phyloP scores from a whole-genome alignment of 2,888 invertebrate species.

The Mythimna pallens region DNA sequence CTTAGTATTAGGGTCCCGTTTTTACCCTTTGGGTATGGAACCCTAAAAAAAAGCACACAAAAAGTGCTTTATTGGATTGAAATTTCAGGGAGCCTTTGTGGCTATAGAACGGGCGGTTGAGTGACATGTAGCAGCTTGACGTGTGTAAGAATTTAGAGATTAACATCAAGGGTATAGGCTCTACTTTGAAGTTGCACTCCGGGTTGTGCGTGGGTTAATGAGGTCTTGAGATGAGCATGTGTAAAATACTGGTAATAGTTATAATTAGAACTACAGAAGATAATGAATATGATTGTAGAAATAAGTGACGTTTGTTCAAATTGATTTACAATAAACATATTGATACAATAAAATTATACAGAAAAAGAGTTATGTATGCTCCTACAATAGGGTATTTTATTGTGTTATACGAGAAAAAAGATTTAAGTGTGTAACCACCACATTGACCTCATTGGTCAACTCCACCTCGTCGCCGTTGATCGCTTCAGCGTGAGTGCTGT shows the following conservation, averaged over 20 bases:
- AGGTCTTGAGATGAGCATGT: not conserved
- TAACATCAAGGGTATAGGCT: conserved; percentile 2
- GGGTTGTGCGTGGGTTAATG: not conserved
- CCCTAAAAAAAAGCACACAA: conserved; percentile 41
- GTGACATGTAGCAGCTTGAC: conserved; percentile 25
- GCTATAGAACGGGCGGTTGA: conserved; percentile 37
- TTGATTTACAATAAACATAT: too few relatives aligned
- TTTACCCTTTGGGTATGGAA: too few relatives aligned
- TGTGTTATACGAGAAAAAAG: too few relatives aligned
- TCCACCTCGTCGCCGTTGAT: too few relatives aligned
- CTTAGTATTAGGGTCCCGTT: too few relatives aligned
- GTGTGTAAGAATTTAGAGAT: conserved; percentile 2
- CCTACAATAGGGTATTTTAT: too few relatives aligned
- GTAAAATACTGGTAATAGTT: not conserved
- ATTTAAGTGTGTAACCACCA: too few relatives aligned
- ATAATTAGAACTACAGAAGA: not conserved
- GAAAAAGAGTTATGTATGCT: too few relatives aligned
- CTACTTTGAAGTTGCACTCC: not conserved
- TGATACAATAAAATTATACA: too few relatives aligned
- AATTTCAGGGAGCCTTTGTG: conserved; percentile 64
- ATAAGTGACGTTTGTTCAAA: not conserved
- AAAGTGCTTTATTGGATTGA: conserved; percentile 71
- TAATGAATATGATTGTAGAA: not conserved
- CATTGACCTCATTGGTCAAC: too few relatives aligned
- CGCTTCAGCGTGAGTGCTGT: too few relatives aligned